Evolutionary conservation across 2,113 vertebrate species (phyloP), one percentile per base, ranked within the genome.

Genomic region (Platichthys stellatus): DNA sequence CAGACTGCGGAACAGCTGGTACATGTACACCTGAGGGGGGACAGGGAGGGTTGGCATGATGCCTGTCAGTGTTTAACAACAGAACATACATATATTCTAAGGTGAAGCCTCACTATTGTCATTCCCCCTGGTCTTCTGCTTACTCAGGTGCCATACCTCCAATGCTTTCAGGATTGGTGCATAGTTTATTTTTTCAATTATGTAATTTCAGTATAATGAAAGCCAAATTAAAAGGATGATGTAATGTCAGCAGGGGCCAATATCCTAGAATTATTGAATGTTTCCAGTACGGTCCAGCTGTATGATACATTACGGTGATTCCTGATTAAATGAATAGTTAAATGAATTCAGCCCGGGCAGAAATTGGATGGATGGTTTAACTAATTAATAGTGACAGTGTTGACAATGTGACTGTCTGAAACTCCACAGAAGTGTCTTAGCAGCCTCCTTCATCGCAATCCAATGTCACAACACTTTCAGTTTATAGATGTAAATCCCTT

Each of bases 1-100:
- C 92, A 98, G 86, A 88, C 97, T 98, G 89, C 97, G 96, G 93
- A 98, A 98, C 81, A 98, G 95, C 95, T 98, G 97, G 94, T 97
- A 98, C 96, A 98, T 97, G 90, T 98, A 97, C 83, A 98, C 96
- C 97, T 97, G 88, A 53, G 47, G 73, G 76, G 59, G 54, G 45
- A 62, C n/a, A 80, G 28, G 64, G 28, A 69, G 18, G 13, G 20
- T 53, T 45, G 18, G 24, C 24, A 38, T 23, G 2, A 74, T 11
- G 38, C 28, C 58, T 5, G 3, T 49, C 20, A 72, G 18, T 60
- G 49, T 72, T 81, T 38, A 72, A 71, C 31, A 56, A 64, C 14
- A 59, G 49, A 69, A 51, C 47, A 56, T 53, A 43, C 20, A 47
- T 4, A 63, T 63, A 62, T 15, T 28, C 3, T 35, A 73, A 43